phyloP scores from a whole-genome alignment of 2,888 invertebrate species.

The Nomada lathburiana region DNA sequence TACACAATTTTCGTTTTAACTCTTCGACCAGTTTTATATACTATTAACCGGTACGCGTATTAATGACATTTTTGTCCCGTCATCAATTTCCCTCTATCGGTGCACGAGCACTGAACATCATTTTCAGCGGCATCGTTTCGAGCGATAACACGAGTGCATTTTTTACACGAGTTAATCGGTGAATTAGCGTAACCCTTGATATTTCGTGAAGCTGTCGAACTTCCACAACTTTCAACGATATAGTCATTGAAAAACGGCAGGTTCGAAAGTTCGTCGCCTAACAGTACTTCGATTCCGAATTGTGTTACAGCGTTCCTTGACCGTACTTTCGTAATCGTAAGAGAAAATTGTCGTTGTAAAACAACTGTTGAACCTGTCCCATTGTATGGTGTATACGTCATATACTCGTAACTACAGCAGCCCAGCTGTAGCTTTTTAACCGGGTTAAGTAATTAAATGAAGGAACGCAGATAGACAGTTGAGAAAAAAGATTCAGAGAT shows the following conservation, averaged over 20 bases:
- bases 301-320: not conserved
- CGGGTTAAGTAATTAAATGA: not conserved
- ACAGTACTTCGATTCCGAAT: not conserved
- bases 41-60: too few species aligned
- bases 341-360: too few species aligned
- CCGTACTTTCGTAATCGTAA: too few species aligned
- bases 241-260: too few species aligned
- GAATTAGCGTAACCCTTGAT: slow-evolving; percentile 6
- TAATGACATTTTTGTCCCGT: too few species aligned
- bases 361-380: too few species aligned
- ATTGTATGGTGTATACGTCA: too few species aligned
- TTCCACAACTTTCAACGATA: not conserved
- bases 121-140: not conserved
- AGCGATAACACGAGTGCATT: not conserved
- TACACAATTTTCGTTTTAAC: not conserved
- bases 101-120: not conserved
- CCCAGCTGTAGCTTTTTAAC: not conserved
- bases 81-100: not conserved
- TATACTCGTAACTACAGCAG: too few species aligned
- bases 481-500: too few species aligned
- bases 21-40: too few species aligned
- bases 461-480: not conserved
- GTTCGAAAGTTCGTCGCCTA: not conserved
- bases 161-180: not conserved
- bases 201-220: not conserved